Percentiles rank a stretch among this genome's conserved stretches.
These are phyloP conservation scores for Grammomys dolichurus DNA, from an alignment of 2,113 vertebrate genomes.

Conservation along the genomic window DNA sequence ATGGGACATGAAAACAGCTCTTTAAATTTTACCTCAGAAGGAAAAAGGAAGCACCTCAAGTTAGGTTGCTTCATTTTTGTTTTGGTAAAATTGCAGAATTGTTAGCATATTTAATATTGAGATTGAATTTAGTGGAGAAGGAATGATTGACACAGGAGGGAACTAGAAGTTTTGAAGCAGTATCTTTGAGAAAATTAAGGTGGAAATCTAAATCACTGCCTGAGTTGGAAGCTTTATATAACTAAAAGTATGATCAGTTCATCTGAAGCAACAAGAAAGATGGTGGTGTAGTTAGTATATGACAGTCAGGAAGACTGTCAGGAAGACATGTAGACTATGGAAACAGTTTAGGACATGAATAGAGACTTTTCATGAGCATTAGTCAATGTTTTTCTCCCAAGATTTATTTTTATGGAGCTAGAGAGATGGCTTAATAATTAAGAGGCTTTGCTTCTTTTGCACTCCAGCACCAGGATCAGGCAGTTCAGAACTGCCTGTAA, in stretches of 20 bases:
- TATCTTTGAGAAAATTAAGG: not conserved
- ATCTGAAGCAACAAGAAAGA: not conserved
- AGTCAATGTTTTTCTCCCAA: not conserved
- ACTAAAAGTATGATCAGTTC: not conserved
- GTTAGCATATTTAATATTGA: not conserved
- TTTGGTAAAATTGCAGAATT: conserved; percentile 19
- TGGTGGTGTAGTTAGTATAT: not conserved
- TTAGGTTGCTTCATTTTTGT: not conserved
- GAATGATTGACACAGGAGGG: not conserved
- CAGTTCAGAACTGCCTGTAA: not conserved
- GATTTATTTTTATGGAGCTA: not conserved
- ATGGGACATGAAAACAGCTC: not conserved
- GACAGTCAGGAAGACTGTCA: not conserved
- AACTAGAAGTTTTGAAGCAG: not conserved
- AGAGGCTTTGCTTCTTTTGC: not conserved
- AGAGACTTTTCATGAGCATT: not conserved
- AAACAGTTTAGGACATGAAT: not conserved
- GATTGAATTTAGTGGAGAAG: conserved; percentile 31
- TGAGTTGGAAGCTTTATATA: not conserved
- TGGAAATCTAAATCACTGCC: not conserved
- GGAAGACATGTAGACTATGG: not conserved
- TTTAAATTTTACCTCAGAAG: not conserved
- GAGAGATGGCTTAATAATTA: not conserved
- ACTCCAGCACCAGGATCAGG: not conserved
- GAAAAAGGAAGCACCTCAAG: not conserved